A percentile compares a stretch with the other conserved stretches of the same genome.
Evolutionary conservation across 92 coral and sea anemone genomes (phyloP).

Genomic region (Palythoa grandis): DNA sequence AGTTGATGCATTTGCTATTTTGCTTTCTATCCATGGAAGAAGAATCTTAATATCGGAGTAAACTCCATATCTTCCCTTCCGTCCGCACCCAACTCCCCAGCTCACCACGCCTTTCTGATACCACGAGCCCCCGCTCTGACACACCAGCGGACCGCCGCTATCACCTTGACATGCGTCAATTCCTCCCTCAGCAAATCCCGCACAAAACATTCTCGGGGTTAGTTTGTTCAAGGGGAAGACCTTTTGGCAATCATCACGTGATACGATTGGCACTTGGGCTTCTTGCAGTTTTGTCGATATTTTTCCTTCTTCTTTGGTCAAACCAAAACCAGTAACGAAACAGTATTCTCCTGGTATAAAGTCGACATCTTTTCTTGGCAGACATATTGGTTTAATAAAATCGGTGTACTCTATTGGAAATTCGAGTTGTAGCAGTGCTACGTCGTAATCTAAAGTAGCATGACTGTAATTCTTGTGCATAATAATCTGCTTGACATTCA

Average conservation of each 20-base stretch:
- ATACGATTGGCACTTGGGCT: constrained; percentile 46
- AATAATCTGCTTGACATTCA: not conserved
- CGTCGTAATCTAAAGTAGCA: constrained; percentile 50
- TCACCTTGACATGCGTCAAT: constrained; percentile 66
- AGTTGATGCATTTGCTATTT: constrained; percentile 8
- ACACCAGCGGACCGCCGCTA: constrained; percentile 63
- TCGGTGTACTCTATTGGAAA: constrained; percentile 48
- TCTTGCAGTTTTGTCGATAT: constrained; percentile 50
- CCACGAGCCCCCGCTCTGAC: constrained; percentile 56
- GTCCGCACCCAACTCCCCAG: constrained; percentile 63
- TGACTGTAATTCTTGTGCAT: constrained; percentile 19
- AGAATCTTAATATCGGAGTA: constrained; percentile 49
- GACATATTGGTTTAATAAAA: constrained; percentile 44
- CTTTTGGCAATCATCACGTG: constrained; percentile 41
- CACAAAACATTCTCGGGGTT: constrained; percentile 54
- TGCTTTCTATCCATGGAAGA: constrained; percentile 55
- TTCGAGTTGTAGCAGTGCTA: constrained; percentile 49
- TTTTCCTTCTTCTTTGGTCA: constrained; percentile 19
- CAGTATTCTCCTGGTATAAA: constrained; percentile 52
- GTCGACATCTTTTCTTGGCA: constrained; percentile 31
- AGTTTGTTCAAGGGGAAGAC: constrained; percentile 38
- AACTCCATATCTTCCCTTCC: constrained; percentile 53
- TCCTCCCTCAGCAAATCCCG: constrained; percentile 57
- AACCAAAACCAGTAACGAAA: constrained; percentile 54
- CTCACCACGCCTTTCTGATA: constrained; percentile 56